phyloP scores from a whole-genome alignment of 2,113 vertebrate genomes.

The Colossoma macropomum region DNA sequence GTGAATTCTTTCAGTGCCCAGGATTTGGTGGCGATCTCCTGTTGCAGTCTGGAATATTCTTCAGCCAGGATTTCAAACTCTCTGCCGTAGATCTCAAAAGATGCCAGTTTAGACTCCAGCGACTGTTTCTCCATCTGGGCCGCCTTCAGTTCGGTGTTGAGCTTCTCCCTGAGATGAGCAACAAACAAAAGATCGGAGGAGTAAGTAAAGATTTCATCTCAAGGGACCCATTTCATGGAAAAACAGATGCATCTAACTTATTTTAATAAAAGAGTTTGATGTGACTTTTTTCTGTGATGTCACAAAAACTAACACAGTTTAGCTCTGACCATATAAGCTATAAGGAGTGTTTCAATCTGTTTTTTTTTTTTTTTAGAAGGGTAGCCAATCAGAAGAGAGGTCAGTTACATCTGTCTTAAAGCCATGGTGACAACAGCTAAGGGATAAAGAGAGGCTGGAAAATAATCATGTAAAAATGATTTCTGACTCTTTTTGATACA shows the following conservation, averaged over 20 bases:
- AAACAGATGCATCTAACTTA: not conserved
- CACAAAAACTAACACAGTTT: no score
- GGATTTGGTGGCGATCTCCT: constrained; percentile 73
- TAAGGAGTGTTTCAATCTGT: no score
- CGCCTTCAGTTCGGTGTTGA: constrained; percentile 66
- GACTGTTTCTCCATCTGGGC: constrained; percentile 68
- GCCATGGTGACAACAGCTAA: no score
- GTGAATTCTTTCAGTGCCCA: constrained; percentile 79
- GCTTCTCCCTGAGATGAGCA: constrained; percentile 63
- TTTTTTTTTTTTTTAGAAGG: no score
- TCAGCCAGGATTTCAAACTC: constrained; percentile 76
- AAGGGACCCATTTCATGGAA: not conserved
- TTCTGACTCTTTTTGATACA: no score
- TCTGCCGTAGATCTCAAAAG: constrained; percentile 77
- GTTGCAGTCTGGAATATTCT: constrained; percentile 72
- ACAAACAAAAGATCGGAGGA: not conserved
- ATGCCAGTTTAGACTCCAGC: constrained; percentile 68
- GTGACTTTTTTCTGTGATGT: no score
- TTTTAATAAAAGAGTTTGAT: not conserved
- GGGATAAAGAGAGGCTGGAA: no score
- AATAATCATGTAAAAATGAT: no score
- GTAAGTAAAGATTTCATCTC: not conserved
- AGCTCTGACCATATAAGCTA: no score
- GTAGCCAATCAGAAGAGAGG: no score
- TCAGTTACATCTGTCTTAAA: not conserved